Evolutionary conservation across 2,888 invertebrate genomes (phyloP).

Genomic region (Lepas anatifera): DNA sequence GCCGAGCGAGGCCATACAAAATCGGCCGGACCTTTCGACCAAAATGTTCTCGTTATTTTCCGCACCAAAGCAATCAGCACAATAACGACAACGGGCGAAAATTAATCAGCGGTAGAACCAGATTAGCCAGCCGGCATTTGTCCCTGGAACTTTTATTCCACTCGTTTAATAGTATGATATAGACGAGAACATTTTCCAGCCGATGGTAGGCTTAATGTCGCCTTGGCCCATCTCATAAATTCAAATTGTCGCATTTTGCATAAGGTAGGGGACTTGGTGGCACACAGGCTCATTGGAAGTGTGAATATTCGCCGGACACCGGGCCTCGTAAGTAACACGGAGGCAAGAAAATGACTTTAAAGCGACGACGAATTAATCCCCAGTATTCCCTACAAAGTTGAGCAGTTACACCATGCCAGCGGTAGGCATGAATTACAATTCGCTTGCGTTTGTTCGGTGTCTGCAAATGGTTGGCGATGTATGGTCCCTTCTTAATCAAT

Average conservation of each 20-base stretch:
- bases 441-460: neutral
- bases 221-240: conserved; percentile 8
- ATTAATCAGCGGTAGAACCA: neutral
- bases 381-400: too few species aligned
- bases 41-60: too few species aligned
- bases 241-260: conserved; percentile 6
- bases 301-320: neutral
- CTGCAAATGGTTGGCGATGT: neutral
- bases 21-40: too few species aligned
- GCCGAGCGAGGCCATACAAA: too few species aligned
- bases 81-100: too few species aligned
- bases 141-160: neutral
- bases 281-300: conserved; percentile 4
- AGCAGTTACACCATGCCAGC: too few species aligned
- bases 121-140: neutral
- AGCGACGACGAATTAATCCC: neutral
- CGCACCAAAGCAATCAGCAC: too few species aligned
- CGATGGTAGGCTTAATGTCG: neutral
- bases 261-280: neutral
- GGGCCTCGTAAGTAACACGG: neutral
- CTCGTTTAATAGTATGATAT: neutral
- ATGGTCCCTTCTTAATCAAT: neutral
- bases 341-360: neutral
- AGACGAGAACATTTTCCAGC: neutral
- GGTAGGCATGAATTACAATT: neutral